Conservation (phyloP, 2,113 vertebrate genomes). For the Notarius quadriscutis region DNA sequence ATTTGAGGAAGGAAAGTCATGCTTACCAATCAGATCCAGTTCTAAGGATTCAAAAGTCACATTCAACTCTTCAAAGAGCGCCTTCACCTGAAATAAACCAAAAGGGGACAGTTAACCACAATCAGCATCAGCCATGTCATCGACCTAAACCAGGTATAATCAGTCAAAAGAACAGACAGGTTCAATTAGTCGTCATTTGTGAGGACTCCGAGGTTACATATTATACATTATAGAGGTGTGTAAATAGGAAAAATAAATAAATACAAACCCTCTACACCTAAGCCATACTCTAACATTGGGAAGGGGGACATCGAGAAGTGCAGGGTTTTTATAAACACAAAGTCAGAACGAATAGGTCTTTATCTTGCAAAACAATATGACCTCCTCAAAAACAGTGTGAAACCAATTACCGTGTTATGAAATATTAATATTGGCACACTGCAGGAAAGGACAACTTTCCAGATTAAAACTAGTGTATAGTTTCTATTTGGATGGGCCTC, state of each 20-base stretch:
- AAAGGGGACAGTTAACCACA: constrained; percentile 20
- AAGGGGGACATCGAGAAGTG: not conserved
- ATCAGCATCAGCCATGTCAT: not conserved
- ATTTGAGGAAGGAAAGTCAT: not conserved
- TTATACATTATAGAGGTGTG: not conserved
- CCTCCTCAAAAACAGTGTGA: not conserved
- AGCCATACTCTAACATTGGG: not conserved
- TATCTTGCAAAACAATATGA: not conserved
- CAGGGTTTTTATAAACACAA: not conserved
- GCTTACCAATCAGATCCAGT: constrained; percentile 87
- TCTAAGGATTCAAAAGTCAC: constrained; percentile 82
- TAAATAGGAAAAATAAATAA: not conserved
- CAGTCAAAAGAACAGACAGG: not conserved
- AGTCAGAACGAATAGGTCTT: not conserved
- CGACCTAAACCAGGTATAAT: not conserved
- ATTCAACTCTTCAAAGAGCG: constrained; percentile 83
- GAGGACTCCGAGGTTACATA: not conserved
- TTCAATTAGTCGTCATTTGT: not conserved
- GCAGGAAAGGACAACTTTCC: not conserved
- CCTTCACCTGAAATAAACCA: constrained; percentile 81
- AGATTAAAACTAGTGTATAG: not conserved
- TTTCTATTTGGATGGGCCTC: not conserved
- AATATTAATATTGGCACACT: not conserved
- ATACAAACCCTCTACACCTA: not conserved
- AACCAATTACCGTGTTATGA: not conserved